Conservation (phyloP, 1,140 invertebrate genomes). For the Teleogryllus occipitalis region DNA sequence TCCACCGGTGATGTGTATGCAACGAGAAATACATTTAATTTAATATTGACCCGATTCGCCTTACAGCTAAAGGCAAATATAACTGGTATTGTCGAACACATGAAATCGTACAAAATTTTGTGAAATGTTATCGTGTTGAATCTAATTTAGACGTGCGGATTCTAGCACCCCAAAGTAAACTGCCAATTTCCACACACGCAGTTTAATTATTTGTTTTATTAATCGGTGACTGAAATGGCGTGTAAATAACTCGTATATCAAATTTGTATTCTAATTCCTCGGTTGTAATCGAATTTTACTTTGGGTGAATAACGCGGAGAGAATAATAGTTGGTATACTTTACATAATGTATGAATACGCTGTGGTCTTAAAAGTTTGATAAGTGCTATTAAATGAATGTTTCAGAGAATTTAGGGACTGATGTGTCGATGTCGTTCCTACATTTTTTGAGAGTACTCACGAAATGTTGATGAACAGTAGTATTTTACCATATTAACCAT, state of each 20-base stretch:
- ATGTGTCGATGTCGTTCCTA: too few relatives aligned
- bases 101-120: not conserved
- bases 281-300: too few relatives aligned
- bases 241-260: not conserved
- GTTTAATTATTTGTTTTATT: slow-evolving; percentile 2
- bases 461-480: too few relatives aligned
- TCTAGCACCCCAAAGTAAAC: not conserved
- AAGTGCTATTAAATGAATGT: too few relatives aligned
- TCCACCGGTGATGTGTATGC: not conserved
- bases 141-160: not conserved
- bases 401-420: too few relatives aligned
- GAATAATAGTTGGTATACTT: too few relatives aligned
- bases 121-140: not conserved
- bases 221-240: not conserved
- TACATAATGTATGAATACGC: too few relatives aligned
- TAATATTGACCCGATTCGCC: not conserved
- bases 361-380: too few relatives aligned
- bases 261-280: not conserved
- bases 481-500: too few relatives aligned
- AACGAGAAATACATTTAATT: not conserved
- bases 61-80: not conserved
- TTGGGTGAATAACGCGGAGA: too few relatives aligned
- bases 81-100: not conserved
- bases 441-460: too few relatives aligned
- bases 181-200: not conserved